Evolutionary conservation across 1,140 invertebrate genomes (phyloP), one percentile per base, ranked within the genome.

Genomic region (Sarcophaga peregrina): DNA sequence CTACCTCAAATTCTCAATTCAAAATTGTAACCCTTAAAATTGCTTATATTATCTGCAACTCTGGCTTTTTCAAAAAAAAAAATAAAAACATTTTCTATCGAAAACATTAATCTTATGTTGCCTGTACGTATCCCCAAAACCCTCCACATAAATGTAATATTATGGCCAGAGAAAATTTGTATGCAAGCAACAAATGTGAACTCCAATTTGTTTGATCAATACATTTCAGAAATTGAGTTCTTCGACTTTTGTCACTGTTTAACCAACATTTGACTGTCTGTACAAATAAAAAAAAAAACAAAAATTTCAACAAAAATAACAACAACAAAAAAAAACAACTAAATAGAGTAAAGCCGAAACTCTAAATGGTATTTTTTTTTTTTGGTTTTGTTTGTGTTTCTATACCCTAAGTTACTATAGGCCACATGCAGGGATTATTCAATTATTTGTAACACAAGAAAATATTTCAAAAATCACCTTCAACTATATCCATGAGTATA

Each of bases 161-260:
- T 68, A 25, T 20, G 7, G 54, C 7, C 54, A 15, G 54, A 58
- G 13, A 58, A 37, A 37, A 47, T 37, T 47, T 20, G 17, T 81
- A 20, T n/a, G 54, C 52, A 17, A 81, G 50, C 78, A 72, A 68
- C 54, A 47, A 68, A 7, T 68, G 62, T 10, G 50, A 46, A 37
- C 80, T 54, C 20, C 20, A 47, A 48, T 81, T 37, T 62, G 80
- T 62, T 62, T 72, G 80, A 68, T 72, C 62, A 25, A 81, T 62
- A 72, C 13, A 54, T 48, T 47, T 10, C 54, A 46, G 75, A 0
- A 47, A 46, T 62, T 72, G 54, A 72, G 62, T 72, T 81, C 80
- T 48, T n/a, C 54, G 62, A 62, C 80, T 46, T 81, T 54, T 72
- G 80, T 46, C 46, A 47, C 17, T 50, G 48, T 82, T 82, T 52